Percentiles rank a stretch among this genome's conserved stretches.
phyloP scores from a whole-genome alignment of 2,888 invertebrate species.

The Brachyopa scutellaris region DNA sequence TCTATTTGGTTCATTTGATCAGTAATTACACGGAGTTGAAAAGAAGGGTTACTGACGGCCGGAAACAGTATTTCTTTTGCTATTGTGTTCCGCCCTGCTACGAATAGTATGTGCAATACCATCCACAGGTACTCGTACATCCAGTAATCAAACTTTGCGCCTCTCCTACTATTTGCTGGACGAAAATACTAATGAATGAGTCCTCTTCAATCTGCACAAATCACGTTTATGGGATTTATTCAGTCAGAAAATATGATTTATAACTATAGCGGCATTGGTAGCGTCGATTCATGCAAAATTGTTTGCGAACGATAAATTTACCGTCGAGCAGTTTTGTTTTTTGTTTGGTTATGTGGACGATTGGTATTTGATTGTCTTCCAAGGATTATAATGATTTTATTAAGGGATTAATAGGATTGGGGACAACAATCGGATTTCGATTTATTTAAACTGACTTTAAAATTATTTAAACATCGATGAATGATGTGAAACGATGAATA shows the following conservation, averaged over 20 bases:
- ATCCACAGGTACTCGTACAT: slow-evolving; percentile 33
- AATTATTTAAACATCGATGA: background rate
- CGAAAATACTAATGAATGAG: slow-evolving; percentile 73
- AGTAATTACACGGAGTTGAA: slow-evolving; percentile 13
- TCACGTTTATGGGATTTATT: slow-evolving; percentile 75
- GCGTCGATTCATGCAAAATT: slow-evolving; percentile 60
- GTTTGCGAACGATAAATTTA: slow-evolving; percentile 60
- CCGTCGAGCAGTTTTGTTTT: slow-evolving; percentile 36
- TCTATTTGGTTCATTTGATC: slow-evolving; percentile 6
- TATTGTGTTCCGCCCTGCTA: background rate
- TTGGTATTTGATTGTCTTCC: slow-evolving; percentile 38
- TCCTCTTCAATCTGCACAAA: slow-evolving; percentile 73
- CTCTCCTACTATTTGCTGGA: slow-evolving; percentile 58
- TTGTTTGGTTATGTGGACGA: background rate
- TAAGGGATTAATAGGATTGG: slow-evolving; percentile 31
- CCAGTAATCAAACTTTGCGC: slow-evolving; percentile 52
- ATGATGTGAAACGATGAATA: no score
- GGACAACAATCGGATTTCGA: slow-evolving; percentile 1
- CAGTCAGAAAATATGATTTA: slow-evolving; percentile 64
- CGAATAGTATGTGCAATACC: no score
- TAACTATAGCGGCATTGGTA: slow-evolving; percentile 9
- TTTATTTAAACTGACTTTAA: slow-evolving; percentile 17
- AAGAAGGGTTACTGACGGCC: slow-evolving; percentile 10
- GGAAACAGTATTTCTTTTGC: slow-evolving; percentile 13
- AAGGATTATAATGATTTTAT: slow-evolving; percentile 39